phyloP scores from a whole-genome alignment of 2,797 vertebrate species.

The Anguilla marmorata region DNA sequence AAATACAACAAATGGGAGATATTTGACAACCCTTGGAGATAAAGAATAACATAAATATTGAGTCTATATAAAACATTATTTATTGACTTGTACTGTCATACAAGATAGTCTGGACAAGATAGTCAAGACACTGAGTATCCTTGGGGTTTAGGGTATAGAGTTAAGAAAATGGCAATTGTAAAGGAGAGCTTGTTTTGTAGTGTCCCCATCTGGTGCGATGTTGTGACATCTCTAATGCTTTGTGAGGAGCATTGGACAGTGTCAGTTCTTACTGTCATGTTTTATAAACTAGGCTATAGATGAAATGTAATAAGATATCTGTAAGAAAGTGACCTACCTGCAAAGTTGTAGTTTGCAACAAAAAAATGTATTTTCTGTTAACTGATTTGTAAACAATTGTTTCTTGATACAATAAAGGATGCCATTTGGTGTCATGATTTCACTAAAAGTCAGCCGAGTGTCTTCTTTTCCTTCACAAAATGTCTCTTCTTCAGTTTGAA shows the following conservation, averaged over 20 bases:
- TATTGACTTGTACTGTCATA: conserved; percentile 63
- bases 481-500: not conserved
- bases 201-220: conserved; percentile 50
- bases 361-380: conserved; percentile 74
- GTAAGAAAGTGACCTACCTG: conserved; percentile 71
- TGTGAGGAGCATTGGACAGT: conserved; percentile 66
- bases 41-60: conserved; percentile 59
- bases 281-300: conserved; percentile 82
- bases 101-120: conserved; percentile 35
- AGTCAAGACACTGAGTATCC: conserved; percentile 42
- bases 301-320: conserved; percentile 69
- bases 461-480: not conserved
- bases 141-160: conserved; percentile 46
- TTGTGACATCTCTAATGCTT: conserved; percentile 56
- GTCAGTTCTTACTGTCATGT: conserved; percentile 68
- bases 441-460: conserved; percentile 45
- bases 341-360: conserved; percentile 73
- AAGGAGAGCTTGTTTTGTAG: conserved; percentile 39
- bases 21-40: conserved; percentile 50
- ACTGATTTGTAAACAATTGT: conserved; percentile 71
- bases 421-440: conserved; percentile 69
- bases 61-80: conserved; percentile 67
- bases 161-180: conserved; percentile 42
- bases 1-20: conserved; percentile 52
- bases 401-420: conserved; percentile 84